These are phyloP conservation scores for Fringilla coelebs DNA, from an alignment of 2,797 vertebrate species.

Conservation along the genomic window DNA sequence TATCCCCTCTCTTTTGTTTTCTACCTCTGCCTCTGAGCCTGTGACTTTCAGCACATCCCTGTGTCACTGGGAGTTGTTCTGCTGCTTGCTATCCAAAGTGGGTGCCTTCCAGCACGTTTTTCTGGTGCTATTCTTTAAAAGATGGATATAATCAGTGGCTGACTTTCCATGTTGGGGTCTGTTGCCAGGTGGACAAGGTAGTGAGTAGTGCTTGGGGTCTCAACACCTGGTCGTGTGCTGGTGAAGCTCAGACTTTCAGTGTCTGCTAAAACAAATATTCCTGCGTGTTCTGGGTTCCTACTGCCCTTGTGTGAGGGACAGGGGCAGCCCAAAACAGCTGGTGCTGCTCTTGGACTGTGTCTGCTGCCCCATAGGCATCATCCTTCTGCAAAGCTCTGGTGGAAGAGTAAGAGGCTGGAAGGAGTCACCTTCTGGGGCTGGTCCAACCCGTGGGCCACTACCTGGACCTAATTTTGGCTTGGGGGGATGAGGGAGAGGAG, in stretches of 20 bases:
- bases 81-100: not conserved
- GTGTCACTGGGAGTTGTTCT: not conserved
- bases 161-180: not conserved
- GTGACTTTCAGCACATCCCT: not conserved
- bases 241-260: not conserved
- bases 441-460: not conserved
- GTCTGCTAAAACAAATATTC: not conserved
- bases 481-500: not conserved
- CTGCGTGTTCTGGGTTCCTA: accelerated
- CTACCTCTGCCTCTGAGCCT: not conserved
- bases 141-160: not conserved
- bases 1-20: not conserved
- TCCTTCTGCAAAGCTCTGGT: not conserved
- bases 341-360: not conserved
- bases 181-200: not conserved
- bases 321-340: accelerated
- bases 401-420: not conserved
- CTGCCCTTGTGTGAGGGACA: not conserved
- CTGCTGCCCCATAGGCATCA: not conserved
- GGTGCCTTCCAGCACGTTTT: accelerated
- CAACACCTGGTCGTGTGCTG: accelerated
- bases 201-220: accelerated
- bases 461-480: not conserved
- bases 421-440: not conserved
- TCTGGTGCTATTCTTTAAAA: not conserved